phyloP scores from a whole-genome alignment of 37 sponge, comb jelly and placozoan species.

The Lycopodina hypogea region DNA sequence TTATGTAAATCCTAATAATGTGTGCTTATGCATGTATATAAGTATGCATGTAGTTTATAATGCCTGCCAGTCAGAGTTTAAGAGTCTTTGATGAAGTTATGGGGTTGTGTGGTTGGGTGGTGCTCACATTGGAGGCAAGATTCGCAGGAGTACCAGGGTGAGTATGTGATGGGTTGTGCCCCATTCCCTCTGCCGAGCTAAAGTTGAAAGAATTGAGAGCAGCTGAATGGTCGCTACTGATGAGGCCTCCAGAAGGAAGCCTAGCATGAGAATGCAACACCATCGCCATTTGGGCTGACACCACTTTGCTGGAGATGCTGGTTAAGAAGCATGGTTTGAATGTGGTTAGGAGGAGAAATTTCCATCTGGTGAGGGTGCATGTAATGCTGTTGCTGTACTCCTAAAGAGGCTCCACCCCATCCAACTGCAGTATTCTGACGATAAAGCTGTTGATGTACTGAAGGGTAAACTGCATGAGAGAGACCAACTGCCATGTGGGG shows the following conservation, averaged over 20 bases:
- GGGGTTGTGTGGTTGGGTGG: conserved; percentile 41
- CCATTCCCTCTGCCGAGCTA: not conserved
- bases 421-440: not conserved
- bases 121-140: conserved; percentile 41
- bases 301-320: conserved; percentile 22
- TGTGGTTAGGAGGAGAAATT: conserved; percentile 43
- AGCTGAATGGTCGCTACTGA: conserved; percentile 13
- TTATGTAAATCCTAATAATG: too few relatives aligned
- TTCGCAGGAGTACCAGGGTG: conserved; percentile 36
- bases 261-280: not conserved
- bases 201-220: conserved; percentile 2
- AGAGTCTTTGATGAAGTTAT: conserved; percentile 42
- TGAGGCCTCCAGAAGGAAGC: not conserved
- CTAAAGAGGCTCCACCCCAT: not conserved
- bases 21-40: too few relatives aligned
- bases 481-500: not conserved
- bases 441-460: not conserved
- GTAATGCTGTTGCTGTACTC: not conserved
- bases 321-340: conserved; percentile 24
- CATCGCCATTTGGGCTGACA: conserved; percentile 19
- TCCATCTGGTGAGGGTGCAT: conserved; percentile 14
- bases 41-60: too few relatives aligned
- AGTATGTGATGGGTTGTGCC: conserved; percentile 7
- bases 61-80: not conserved
- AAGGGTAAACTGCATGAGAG: not conserved